phyloP scores from a whole-genome alignment of 1,140 invertebrate genomes.

The Hypsibius dujardini region DNA sequence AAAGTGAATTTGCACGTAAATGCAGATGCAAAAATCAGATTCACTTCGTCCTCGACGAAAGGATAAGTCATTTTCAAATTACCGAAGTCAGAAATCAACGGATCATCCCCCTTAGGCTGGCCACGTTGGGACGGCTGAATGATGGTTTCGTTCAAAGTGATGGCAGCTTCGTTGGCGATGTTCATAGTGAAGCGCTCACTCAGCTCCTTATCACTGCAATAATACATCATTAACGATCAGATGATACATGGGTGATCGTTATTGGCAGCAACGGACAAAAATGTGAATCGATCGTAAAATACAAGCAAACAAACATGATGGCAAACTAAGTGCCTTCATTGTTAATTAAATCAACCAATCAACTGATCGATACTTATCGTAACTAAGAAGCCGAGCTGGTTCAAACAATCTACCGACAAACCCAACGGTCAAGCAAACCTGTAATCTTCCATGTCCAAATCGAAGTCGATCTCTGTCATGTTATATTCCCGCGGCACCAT shows the following conservation, averaged over 20 bases:
- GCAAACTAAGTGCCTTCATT: too few relatives aligned
- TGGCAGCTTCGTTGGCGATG: slow-evolving; percentile 92
- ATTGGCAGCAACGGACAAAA: too few relatives aligned
- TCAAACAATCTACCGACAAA: too few relatives aligned
- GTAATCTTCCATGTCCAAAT: slow-evolving; percentile 2
- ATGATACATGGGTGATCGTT: too few relatives aligned
- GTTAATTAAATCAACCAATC: too few relatives aligned
- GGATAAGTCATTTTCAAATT: slow-evolving; percentile 18
- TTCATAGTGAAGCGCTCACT: slow-evolving; percentile 89
- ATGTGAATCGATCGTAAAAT: too few relatives aligned
- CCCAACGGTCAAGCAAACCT: background rate
- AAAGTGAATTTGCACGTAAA: slow-evolving; percentile 17
- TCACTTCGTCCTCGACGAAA: background rate
- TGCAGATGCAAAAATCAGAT: background rate
- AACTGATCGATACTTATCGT: too few relatives aligned
- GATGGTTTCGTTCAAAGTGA: slow-evolving; percentile 91
- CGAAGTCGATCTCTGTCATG: slow-evolving; percentile 6
- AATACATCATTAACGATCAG: slow-evolving; percentile 6
- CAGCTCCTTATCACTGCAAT: slow-evolving; percentile 72
- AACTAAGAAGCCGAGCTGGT: too few relatives aligned
- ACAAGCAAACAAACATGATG: too few relatives aligned
- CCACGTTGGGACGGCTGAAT: slow-evolving; percentile 51
- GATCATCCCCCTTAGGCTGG: slow-evolving; percentile 49
- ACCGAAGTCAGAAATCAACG: slow-evolving; percentile 60
- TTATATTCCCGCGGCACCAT: background rate